Evolutionary conservation across 2,888 invertebrate species (phyloP).

Genomic region (Drosophila tripunctata): DNA sequence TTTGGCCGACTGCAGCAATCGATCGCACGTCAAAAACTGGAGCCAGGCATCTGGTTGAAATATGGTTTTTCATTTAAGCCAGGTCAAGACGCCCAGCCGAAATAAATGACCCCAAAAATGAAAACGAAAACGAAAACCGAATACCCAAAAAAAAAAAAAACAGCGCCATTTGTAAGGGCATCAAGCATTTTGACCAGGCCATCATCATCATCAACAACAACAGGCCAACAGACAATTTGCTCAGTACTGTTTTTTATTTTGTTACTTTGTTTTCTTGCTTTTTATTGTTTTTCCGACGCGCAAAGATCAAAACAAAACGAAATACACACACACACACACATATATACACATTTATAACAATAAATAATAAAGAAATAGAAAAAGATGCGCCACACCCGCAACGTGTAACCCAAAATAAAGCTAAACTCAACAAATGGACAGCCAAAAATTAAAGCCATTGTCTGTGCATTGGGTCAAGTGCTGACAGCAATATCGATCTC

Average conservation of each 20-base stretch:
- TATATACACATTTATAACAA: constrained; percentile 31
- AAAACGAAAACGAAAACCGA: constrained; percentile 62
- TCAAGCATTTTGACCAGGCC: constrained; percentile 68
- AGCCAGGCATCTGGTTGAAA: constrained; percentile 69
- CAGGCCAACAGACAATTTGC: constrained; percentile 71
- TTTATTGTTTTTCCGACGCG: constrained; percentile 64
- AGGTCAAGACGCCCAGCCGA: constrained; percentile 71
- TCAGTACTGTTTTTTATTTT: constrained; percentile 43
- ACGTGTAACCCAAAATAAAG: constrained; percentile 42
- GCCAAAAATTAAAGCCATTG: constrained; percentile 73
- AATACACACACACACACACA: no score
- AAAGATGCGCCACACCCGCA: constrained; percentile 78
- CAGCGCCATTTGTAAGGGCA: constrained; percentile 71
- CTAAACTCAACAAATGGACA: constrained; percentile 57
- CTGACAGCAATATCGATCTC: constrained; percentile 48
- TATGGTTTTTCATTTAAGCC: constrained; percentile 79
- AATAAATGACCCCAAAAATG: constrained; percentile 28
- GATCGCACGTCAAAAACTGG: constrained; percentile 78
- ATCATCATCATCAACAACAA: constrained; percentile 41
- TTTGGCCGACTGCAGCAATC: constrained; percentile 68
- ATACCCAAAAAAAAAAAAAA: constrained; percentile 36
- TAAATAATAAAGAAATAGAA: constrained; percentile 33
- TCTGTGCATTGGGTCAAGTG: constrained; percentile 74
- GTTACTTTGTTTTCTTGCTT: neutral
- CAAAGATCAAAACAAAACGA: constrained; percentile 67